These are phyloP conservation scores for Leptodactylus fuscus DNA, from an alignment of 2,113 vertebrate species.

Conservation along the genomic window DNA sequence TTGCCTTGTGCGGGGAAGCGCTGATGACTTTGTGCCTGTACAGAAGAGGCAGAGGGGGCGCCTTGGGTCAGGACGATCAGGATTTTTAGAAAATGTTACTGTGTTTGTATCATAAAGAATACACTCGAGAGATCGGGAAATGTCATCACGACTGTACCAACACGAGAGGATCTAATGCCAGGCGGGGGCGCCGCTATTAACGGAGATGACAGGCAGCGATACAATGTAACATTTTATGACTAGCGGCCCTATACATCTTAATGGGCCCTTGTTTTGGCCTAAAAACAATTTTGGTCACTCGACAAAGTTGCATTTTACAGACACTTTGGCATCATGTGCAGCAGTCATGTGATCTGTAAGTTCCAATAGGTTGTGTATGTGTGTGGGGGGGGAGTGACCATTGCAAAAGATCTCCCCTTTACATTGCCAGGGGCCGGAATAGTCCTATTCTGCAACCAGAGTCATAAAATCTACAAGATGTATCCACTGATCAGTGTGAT, in stretches of 20 bases:
- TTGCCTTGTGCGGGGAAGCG: neutral
- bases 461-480: too few relatives aligned
- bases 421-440: too few relatives aligned
- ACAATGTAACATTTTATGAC: neutral
- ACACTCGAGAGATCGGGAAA: neutral
- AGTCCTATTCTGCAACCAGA: too few relatives aligned
- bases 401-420: too few relatives aligned
- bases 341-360: neutral
- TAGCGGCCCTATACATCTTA: neutral
- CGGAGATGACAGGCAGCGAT: neutral
- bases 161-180: neutral
- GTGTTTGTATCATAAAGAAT: neutral
- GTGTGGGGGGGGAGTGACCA: neutral
- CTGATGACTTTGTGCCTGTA: neutral
- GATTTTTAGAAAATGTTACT: neutral
- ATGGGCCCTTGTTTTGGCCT: neutral
- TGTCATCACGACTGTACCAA: neutral
- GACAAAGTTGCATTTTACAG: neutral
- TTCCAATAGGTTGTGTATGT: neutral
- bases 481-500: too few relatives aligned
- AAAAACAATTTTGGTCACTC: too few relatives aligned
- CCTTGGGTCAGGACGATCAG: slow-evolving; percentile 4
- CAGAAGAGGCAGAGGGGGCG: neutral
- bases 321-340: neutral
- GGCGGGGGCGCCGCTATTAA: neutral